These are phyloP conservation scores for Natrix natrix DNA, from an alignment of 2,797 vertebrate genomes.

Conservation along the genomic window DNA sequence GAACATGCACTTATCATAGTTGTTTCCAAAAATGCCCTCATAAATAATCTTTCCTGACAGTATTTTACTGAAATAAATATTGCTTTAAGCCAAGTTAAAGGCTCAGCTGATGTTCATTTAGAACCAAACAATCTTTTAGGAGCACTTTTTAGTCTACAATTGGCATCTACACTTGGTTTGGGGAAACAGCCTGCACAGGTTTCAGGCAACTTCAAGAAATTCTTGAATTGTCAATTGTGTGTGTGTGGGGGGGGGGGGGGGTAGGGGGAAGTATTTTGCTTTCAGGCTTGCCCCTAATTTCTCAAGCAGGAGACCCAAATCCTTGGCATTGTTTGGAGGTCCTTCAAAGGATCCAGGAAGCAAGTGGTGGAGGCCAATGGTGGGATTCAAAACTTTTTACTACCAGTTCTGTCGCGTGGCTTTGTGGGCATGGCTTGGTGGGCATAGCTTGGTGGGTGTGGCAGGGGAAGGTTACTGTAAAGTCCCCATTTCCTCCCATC, in stretches of 20 bases:
- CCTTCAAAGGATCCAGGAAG: neutral
- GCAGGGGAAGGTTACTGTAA: too few relatives aligned
- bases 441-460: too few relatives aligned
- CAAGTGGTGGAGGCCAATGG: neutral
- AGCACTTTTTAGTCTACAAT: neutral
- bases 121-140: conserved; percentile 20
- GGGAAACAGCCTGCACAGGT: neutral
- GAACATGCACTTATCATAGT: neutral
- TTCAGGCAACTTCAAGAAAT: neutral
- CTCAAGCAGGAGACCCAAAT: conserved; percentile 39
- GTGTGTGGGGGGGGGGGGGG: too few relatives aligned
- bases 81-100: conserved; percentile 29
- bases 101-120: conserved; percentile 33
- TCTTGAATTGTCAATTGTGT: too few relatives aligned
- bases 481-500: too few relatives aligned
- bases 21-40: conserved; percentile 3
- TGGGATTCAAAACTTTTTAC: too few relatives aligned
- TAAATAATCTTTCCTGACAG: conserved; percentile 22
- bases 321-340: conserved; percentile 61
- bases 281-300: neutral
- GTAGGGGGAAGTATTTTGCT: too few relatives aligned
- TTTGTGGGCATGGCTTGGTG: too few relatives aligned
- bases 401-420: too few relatives aligned
- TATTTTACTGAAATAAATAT: conserved; percentile 33
- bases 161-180: neutral